Conservation (phyloP, 2,797 vertebrate genomes). For the Etheostoma nigrum region DNA sequence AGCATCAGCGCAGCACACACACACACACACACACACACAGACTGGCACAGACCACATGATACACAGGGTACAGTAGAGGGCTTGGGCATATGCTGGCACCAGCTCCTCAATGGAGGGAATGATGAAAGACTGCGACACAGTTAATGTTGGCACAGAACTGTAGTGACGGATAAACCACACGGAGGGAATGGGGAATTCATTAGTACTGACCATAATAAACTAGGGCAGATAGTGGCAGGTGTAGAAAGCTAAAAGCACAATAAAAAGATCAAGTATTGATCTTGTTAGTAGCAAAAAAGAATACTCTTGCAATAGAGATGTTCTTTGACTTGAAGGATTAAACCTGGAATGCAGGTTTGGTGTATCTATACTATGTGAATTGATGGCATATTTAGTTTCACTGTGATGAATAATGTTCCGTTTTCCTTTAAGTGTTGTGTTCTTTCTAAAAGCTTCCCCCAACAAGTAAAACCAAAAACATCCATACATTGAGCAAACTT, state of each 20-base stretch:
- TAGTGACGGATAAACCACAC: not conserved
- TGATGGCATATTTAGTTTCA: not conserved
- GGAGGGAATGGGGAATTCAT: not conserved
- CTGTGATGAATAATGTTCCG: not conserved
- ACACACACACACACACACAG: slow-evolving; percentile 23
- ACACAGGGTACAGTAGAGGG: slow-evolving; percentile 28
- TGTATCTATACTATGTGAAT: not conserved
- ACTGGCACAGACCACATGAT: slow-evolving; percentile 53
- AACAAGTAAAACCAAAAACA: not conserved
- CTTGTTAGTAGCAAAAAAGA: not conserved
- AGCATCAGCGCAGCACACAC: slow-evolving; percentile 21
- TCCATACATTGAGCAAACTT: not conserved
- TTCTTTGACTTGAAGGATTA: not conserved
- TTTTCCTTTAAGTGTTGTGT: not conserved
- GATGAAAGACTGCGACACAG: slow-evolving; percentile 24
- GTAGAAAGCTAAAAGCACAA: not conserved
- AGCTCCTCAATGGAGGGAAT: slow-evolving; percentile 8
- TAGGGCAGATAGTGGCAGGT: not conserved
- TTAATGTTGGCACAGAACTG: slow-evolving; percentile 29
- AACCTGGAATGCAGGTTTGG: not conserved
- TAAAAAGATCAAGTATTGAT: not conserved
- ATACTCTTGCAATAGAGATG: no score
- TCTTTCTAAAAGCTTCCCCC: not conserved
- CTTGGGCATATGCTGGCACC: slow-evolving; percentile 27
- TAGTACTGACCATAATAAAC: not conserved